These are phyloP conservation scores for Heteractis magnifica DNA, from an alignment of 92 coral and sea anemone genomes.

Conservation along the genomic window DNA sequence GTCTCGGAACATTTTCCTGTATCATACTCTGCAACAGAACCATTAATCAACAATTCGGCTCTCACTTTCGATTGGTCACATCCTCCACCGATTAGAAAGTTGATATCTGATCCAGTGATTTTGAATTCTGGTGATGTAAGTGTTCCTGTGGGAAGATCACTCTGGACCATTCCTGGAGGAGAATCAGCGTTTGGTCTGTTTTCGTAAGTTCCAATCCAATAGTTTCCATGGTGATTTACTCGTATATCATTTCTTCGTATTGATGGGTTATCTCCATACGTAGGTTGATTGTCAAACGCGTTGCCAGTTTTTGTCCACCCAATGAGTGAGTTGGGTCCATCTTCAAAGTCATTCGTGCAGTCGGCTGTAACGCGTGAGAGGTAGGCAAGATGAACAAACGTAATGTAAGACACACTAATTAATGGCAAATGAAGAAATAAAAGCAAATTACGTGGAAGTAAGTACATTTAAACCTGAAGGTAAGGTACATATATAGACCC, in stretches of 20 bases:
- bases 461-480: too few species aligned
- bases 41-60: constrained; percentile 57
- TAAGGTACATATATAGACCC: background rate
- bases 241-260: constrained; percentile 25
- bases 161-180: constrained; percentile 42
- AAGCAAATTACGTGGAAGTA: too few species aligned
- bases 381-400: too few species aligned
- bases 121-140: constrained; percentile 56
- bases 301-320: constrained; percentile 57
- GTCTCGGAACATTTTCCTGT: constrained; percentile 55
- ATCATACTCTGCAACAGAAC: constrained; percentile 28
- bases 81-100: constrained; percentile 65
- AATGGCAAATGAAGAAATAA: too few species aligned
- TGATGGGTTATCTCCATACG: constrained; percentile 44
- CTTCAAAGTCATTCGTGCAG: constrained; percentile 50
- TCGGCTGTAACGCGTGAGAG: background rate
- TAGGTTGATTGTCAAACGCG: constrained; percentile 58
- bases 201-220: constrained; percentile 72
- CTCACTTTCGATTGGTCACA: constrained; percentile 58
- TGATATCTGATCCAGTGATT: constrained; percentile 53
- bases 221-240: constrained; percentile 55
- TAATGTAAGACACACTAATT: too few species aligned
- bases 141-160: constrained; percentile 42
- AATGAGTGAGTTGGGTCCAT: constrained; percentile 30
- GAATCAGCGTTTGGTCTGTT: constrained; percentile 42